Base-by-base conservation (phyloP, 2,888 invertebrate species). In the Aphidius colemani region DNA sequence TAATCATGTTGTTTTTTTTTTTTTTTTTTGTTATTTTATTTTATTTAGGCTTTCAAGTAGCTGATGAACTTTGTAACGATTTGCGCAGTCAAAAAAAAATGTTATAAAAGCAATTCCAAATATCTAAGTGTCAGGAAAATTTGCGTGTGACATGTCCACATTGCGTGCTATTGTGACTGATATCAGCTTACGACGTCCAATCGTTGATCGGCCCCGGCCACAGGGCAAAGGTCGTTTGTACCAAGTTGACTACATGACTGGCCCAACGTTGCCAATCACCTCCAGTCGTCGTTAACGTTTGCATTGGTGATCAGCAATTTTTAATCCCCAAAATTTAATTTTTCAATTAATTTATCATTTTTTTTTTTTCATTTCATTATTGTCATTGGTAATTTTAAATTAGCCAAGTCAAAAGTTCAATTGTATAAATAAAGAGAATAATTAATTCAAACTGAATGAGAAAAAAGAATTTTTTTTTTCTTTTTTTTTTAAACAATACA, bases 191-290 rank as follows among this genome's bases (percentile, higher is more conserved):
- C 70, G 70, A 68, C 72, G 72, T 77, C 78, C 78, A 76, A 78
- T 78, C 77, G 70, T 74, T 71, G 70, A 67, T 72, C 68, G 70
- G 73, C 72, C 68, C 72, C 72, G 69, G 68, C 70, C 66, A 49
- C 64, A 72, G 78, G 73, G 71, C 78, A 78, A 78, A 78, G 79
- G 79, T 77, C 78, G 72, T 61, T 65, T 69, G 63, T 67, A 70
- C 68, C 69, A 69, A 73, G 72, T 71, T 67, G 71, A 70, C 73
- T 77, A 75, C 78, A 75, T 74, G 71, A 75, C 72, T 71, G 74
- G 71, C 70, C 72, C 75, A 73, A 71, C 74, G 71, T 71, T 69
- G 70, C 71, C 69, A 70, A 70, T 73, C 68, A 74, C 75, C 74
- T 74, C 72, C 78, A 78, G 78, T 78, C 76, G 74, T 70, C 67